Conservation (phyloP, 2,113 vertebrate species). For the Heloderma charlesbogerti region DNA sequence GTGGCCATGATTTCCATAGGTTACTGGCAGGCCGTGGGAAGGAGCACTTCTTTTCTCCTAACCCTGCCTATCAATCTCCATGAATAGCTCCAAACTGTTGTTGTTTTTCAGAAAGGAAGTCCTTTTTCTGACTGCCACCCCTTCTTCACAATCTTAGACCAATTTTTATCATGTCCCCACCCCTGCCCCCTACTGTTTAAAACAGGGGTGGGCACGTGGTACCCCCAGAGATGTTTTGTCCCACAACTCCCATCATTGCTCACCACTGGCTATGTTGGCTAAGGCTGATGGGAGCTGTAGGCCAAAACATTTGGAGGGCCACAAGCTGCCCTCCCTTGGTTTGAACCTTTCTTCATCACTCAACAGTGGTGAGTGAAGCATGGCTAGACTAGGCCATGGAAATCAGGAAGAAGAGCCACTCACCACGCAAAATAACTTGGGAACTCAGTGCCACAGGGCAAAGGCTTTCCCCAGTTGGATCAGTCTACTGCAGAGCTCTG, state of each 20-base stretch:
- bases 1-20: background rate
- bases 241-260: too few species aligned
- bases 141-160: background rate
- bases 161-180: too few species aligned
- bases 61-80: background rate
- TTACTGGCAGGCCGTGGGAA: background rate
- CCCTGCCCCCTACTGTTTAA: too few species aligned
- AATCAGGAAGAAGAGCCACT: background rate
- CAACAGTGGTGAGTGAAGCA: background rate
- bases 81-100: background rate
- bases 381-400: background rate
- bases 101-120: background rate
- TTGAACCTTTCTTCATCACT: background rate
- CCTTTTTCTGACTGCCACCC: background rate
- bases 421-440: background rate
- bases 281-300: too few species aligned
- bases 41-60: background rate
- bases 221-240: too few species aligned
- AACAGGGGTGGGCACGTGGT: too few species aligned
- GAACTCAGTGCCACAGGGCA: background rate
- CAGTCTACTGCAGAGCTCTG: too few species aligned
- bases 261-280: too few species aligned
- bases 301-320: too few species aligned
- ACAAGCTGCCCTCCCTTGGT: too few species aligned
- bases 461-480: background rate